Percentiles rank a stretch among this genome's conserved stretches.
These are phyloP conservation scores for Podabrus alpinus DNA, from an alignment of 2,888 invertebrate species.

Conservation along the genomic window DNA sequence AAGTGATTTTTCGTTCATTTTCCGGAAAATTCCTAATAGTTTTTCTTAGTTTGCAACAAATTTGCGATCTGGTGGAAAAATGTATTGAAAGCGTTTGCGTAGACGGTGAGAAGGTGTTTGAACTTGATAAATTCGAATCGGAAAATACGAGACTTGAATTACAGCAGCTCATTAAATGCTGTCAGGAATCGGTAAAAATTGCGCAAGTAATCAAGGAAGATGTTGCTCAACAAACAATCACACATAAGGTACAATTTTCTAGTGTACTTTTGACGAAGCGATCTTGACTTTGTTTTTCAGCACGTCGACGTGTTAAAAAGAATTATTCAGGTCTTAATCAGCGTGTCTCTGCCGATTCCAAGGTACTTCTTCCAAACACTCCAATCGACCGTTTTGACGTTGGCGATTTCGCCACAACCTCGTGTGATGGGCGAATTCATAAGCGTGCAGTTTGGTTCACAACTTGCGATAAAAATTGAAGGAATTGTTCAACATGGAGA, in stretches of 20 bases:
- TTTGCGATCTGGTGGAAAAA: slow-evolving; percentile 75
- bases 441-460: slow-evolving; percentile 79
- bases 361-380: slow-evolving; percentile 84
- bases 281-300: slow-evolving; percentile 38
- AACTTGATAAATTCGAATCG: slow-evolving; percentile 50
- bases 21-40: slow-evolving; percentile 1
- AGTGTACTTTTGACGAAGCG: neutral
- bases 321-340: slow-evolving; percentile 65
- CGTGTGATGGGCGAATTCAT: slow-evolving; percentile 81
- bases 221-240: slow-evolving; percentile 51
- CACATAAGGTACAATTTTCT: slow-evolving; percentile 52
- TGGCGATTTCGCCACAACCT: slow-evolving; percentile 82
- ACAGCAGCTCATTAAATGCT: slow-evolving; percentile 54
- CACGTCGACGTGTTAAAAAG: slow-evolving; percentile 64
- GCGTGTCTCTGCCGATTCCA: slow-evolving; percentile 70
- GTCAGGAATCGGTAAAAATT: slow-evolving; percentile 53
- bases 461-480: slow-evolving; percentile 90
- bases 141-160: slow-evolving; percentile 55
- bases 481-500: slow-evolving; percentile 83
- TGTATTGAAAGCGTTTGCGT: slow-evolving; percentile 75
- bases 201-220: slow-evolving; percentile 50
- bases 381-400: slow-evolving; percentile 79
- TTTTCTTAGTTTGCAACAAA: slow-evolving; percentile 71
- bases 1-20: slow-evolving; percentile 42
- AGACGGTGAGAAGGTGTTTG: slow-evolving; percentile 48